Conservation (phyloP, 2,113 vertebrate genomes). For the Crocuta crocuta region DNA sequence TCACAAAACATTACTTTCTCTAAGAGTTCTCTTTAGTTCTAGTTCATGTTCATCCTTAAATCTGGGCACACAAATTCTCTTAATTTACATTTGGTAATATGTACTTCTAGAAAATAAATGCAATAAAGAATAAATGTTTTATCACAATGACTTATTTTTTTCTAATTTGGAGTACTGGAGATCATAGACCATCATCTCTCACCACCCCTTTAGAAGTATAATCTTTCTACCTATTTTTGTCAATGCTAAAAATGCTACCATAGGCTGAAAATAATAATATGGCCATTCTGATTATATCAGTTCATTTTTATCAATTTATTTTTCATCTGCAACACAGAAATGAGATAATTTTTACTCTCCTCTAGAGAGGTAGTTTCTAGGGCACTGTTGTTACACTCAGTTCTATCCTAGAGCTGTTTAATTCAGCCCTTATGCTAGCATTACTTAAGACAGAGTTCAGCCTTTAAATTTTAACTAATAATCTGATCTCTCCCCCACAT, state of each 20-base stretch:
- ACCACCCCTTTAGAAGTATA: background rate
- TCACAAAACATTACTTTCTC: background rate
- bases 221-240: background rate
- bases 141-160: background rate
- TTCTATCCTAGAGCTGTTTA: background rate
- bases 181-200: background rate
- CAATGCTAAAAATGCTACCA: background rate
- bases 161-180: slow-evolving; percentile 14
- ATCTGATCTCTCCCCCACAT: background rate
- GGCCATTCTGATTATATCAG: background rate
- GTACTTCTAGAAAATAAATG: slow-evolving; percentile 40
- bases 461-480: background rate
- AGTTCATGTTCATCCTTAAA: background rate
- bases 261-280: background rate
- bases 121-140: slow-evolving; percentile 25
- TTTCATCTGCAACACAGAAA: background rate
- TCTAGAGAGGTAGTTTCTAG: background rate
- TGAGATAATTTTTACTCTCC: background rate
- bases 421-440: background rate
- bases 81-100: background rate
- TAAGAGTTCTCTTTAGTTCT: background rate
- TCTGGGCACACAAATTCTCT: background rate
- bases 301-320: slow-evolving; percentile 9
- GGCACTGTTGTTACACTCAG: too few relatives aligned
- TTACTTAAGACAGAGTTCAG: background rate